Evolutionary conservation across 2,888 invertebrate species (phyloP).

Genomic region (Willowsia nigromaculata): DNA sequence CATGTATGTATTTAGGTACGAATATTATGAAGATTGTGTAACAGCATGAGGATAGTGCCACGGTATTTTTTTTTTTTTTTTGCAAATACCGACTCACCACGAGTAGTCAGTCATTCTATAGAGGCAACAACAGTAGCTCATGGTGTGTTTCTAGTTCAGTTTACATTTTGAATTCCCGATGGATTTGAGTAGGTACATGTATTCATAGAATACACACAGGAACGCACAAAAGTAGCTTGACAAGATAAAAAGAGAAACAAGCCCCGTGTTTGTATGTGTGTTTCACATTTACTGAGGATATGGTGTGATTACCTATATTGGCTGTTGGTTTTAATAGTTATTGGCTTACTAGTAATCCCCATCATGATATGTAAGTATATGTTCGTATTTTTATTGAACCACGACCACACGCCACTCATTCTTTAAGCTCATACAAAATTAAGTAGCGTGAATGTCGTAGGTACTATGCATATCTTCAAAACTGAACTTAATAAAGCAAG

Average conservation of each 20-base stretch:
- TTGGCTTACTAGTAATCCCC: neutral
- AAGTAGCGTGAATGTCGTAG: neutral
- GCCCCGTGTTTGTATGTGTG: neutral
- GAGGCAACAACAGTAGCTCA: too few relatives aligned
- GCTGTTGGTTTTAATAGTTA: neutral
- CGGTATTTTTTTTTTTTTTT: neutral
- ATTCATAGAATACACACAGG: neutral
- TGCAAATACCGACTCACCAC: neutral
- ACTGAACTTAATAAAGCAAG: neutral
- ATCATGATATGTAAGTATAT: neutral
- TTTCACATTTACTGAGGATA: neutral
- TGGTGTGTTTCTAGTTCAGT: neutral
- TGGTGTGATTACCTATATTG: neutral
- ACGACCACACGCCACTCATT: constrained; percentile 15
- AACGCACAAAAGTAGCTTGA: neutral
- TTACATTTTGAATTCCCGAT: neutral
- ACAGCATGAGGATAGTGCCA: neutral
- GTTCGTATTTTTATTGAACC: constrained; percentile 36
- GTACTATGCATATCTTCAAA: neutral
- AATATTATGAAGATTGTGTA: neutral
- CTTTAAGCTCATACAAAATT: neutral
- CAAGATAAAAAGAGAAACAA: neutral
- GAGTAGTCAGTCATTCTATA: neutral
- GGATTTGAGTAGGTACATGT: neutral
- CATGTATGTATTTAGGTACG: too few relatives aligned